Percentiles rank a stretch among this genome's conserved stretches.
These are phyloP conservation scores for Paratilapia polleni DNA, from an alignment of 2,113 vertebrate genomes.

Conservation along the genomic window DNA sequence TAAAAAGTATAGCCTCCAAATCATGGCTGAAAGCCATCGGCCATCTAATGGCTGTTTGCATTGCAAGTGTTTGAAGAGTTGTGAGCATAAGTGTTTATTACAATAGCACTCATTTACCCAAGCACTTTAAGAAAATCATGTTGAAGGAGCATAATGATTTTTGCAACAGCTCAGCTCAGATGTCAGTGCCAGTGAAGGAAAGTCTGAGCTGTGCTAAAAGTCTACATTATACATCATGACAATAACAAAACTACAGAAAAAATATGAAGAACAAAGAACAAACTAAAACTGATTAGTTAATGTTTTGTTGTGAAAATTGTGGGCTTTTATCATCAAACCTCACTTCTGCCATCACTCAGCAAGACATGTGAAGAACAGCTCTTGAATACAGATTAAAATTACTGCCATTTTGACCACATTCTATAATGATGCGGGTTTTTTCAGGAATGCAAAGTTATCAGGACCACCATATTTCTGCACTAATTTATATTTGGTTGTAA, in stretches of 20 bases:
- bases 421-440: background rate
- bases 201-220: background rate
- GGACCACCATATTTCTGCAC: background rate
- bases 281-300: background rate
- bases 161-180: constrained; percentile 9
- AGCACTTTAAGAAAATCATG: constrained; percentile 18
- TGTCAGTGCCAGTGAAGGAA: background rate
- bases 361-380: background rate
- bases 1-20: background rate
- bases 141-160: constrained; percentile 21
- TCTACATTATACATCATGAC: background rate
- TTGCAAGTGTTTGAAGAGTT: constrained; percentile 20
- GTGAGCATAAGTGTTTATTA: constrained; percentile 16
- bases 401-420: background rate
- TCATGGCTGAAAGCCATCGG: background rate
- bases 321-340: background rate
- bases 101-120: constrained; percentile 4
- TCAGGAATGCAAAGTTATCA: constrained; percentile 1
- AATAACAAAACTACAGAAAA: background rate
- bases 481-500: background rate
- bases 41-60: constrained; percentile 1
- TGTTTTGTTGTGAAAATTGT: background rate
- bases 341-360: background rate
- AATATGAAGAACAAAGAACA: background rate
- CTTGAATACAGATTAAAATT: constrained; percentile 6